A percentile compares a stretch with the other conserved stretches of the same genome.
phyloP scores from a whole-genome alignment of 2,888 invertebrate species.

The Bursaphelenchus okinawaensis region DNA sequence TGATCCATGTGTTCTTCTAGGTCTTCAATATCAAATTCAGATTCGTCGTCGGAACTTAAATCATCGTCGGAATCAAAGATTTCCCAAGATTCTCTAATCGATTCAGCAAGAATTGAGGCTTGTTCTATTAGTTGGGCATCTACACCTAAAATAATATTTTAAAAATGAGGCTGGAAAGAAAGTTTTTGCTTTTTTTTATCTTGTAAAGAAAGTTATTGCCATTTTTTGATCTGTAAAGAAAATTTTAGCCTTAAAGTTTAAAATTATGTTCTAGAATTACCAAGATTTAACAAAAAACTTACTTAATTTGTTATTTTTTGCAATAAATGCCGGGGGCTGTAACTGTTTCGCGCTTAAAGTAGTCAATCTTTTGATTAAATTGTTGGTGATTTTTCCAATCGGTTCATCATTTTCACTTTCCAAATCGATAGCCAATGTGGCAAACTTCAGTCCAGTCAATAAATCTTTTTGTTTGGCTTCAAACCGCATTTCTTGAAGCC shows the following conservation, averaged over 20 bases:
- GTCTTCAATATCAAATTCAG: conserved; percentile 5
- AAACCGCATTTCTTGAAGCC: conserved; percentile 18
- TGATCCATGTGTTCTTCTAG: background rate
- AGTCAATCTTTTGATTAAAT: background rate
- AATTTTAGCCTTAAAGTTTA: background rate
- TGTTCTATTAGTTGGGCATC: conserved; percentile 4
- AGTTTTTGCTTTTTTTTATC: background rate
- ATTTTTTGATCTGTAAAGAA: background rate
- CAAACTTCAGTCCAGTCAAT: conserved; percentile 16
- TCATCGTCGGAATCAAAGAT: conserved; percentile 8
- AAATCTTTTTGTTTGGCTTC: conserved; percentile 4
- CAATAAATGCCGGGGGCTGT: conserved; percentile 6
- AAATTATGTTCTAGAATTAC: too few species aligned
- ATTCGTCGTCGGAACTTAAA: conserved; percentile 8
- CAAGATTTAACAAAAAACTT: too few species aligned
- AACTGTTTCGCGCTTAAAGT: background rate
- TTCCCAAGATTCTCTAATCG: conserved; percentile 3
- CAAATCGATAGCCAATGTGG: conserved; percentile 1
- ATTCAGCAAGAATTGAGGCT: background rate
- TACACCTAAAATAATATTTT: background rate
- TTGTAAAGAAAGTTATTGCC: background rate
- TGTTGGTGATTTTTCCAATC: conserved; percentile 8
- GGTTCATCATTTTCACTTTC: background rate
- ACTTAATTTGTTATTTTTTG: conserved; percentile 5
- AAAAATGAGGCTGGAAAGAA: background rate